phyloP scores from a whole-genome alignment of 1,140 invertebrate genomes.

The Drosophila subpulchrella region DNA sequence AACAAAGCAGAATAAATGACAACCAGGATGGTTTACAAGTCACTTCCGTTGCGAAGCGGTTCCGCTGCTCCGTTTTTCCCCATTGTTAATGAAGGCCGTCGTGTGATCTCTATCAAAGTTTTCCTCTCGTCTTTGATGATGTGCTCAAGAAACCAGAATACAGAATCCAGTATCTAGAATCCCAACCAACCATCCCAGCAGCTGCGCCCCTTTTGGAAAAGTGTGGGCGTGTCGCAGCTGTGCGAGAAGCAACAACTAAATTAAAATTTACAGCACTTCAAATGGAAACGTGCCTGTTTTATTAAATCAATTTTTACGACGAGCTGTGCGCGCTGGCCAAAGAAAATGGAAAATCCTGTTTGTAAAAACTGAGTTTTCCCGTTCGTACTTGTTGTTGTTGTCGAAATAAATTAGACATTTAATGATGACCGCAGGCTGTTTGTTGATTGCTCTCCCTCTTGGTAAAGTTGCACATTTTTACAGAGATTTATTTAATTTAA shows the following conservation, averaged over 20 bases:
- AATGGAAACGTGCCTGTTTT: slow-evolving; percentile 80
- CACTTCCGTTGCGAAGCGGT: slow-evolving; percentile 58
- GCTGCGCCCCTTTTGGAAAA: background rate
- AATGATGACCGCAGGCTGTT: slow-evolving; percentile 82
- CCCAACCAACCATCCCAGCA: slow-evolving; percentile 5
- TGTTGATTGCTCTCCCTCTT: slow-evolving; percentile 64
- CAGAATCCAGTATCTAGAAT: too few species aligned
- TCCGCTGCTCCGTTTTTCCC: slow-evolving; percentile 11
- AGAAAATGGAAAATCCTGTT: slow-evolving; percentile 73
- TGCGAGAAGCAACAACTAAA: slow-evolving; percentile 76
- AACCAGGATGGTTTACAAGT: slow-evolving; percentile 73
- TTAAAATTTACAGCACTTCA: slow-evolving; percentile 83
- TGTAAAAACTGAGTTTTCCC: slow-evolving; percentile 68
- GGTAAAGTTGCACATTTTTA: slow-evolving; percentile 60
- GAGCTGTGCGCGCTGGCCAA: slow-evolving; percentile 6
- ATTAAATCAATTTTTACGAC: slow-evolving; percentile 79
- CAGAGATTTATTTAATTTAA: slow-evolving; percentile 82
- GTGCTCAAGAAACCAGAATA: background rate
- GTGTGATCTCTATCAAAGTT: slow-evolving; percentile 79
- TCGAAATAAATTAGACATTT: slow-evolving; percentile 81
- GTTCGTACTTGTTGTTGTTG: slow-evolving; percentile 63
- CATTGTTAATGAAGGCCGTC: slow-evolving; percentile 66
- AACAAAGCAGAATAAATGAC: slow-evolving; percentile 49
- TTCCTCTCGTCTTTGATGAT: slow-evolving; percentile 68
- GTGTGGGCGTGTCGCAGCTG: slow-evolving; percentile 54